These are phyloP conservation scores for Calliscelio sp. DNA, from an alignment of 2,888 invertebrate species.

Conservation along the genomic window DNA sequence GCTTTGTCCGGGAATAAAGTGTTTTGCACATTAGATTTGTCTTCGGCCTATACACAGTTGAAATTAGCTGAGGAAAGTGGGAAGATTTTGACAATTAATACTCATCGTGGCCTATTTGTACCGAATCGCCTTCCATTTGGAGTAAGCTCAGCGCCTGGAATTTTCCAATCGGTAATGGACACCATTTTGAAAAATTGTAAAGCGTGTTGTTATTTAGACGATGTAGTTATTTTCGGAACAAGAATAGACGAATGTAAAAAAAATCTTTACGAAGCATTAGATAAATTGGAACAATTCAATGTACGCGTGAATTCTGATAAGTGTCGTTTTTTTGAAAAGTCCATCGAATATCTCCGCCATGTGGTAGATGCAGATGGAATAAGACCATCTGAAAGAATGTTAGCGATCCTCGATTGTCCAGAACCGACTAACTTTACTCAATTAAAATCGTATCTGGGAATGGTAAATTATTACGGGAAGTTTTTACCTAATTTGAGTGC, in stretches of 20 bases:
- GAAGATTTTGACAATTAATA: constrained; percentile 32
- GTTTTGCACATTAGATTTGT: constrained; percentile 62
- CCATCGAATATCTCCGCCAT: constrained; percentile 45
- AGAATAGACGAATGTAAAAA: constrained; percentile 30
- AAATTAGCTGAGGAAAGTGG: constrained; percentile 41
- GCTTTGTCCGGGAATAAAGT: constrained; percentile 49
- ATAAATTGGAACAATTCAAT: constrained; percentile 49
- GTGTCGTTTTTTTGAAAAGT: constrained; percentile 39
- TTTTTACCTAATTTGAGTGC: constrained; percentile 73
- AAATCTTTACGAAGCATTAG: constrained; percentile 45
- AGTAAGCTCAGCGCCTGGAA: constrained; percentile 30
- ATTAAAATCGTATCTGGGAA: constrained; percentile 78
- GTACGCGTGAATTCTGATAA: constrained; percentile 22
- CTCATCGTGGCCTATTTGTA: constrained; percentile 34
- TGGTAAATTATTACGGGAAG: constrained; percentile 80
- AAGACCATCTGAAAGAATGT: constrained; percentile 49
- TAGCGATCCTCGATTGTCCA: constrained; percentile 36
- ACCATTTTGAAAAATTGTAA: constrained; percentile 29
- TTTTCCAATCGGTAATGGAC: constrained; percentile 49
- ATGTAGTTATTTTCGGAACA: constrained; percentile 39
- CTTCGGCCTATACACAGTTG: constrained; percentile 62
- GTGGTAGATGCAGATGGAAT: constrained; percentile 29
- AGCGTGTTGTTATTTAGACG: constrained; percentile 84
- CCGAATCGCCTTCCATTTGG: constrained; percentile 39
- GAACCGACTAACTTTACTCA: constrained; percentile 70